Percentiles rank a stretch among this genome's conserved stretches.
Evolutionary conservation across 2,888 invertebrate species (phyloP).

Genomic region (Drosophila yooni): DNA sequence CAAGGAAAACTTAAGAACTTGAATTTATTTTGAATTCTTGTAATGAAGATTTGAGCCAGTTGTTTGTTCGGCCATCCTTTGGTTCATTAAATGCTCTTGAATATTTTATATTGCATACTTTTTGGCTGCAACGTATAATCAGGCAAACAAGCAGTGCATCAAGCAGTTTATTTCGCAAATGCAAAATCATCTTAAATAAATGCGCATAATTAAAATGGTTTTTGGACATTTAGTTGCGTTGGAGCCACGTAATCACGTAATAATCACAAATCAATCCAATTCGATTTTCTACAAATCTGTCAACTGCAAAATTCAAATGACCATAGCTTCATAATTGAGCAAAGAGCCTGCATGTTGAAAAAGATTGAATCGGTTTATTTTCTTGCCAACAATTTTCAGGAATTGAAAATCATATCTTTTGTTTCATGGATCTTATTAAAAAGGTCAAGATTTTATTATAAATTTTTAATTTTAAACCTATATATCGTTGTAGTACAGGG

Average conservation of each 20-base stretch:
- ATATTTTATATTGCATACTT: slow-evolving; percentile 16
- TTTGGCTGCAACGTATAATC: background rate
- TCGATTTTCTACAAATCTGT: background rate
- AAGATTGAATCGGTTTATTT: background rate
- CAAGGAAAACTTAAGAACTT: background rate
- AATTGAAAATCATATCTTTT: slow-evolving; percentile 14
- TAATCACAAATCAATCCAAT: background rate
- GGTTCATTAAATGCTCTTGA: background rate
- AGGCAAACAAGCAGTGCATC: slow-evolving; percentile 23
- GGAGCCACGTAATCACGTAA: background rate
- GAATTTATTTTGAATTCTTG: background rate
- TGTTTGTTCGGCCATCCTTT: background rate
- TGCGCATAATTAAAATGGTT: slow-evolving; percentile 33
- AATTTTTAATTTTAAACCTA: slow-evolving; percentile 37
- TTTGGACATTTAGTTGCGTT: background rate
- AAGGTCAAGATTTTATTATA: slow-evolving; percentile 22
- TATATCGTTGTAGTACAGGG: slow-evolving; percentile 22
- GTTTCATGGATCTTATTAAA: slow-evolving; percentile 27
- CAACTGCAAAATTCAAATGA: background rate
- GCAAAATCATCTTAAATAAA: background rate
- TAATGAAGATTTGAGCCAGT: background rate
- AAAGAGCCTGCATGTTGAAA: background rate
- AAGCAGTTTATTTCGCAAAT: slow-evolving; percentile 13
- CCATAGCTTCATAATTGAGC: background rate
- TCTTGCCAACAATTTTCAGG: background rate